Evolutionary conservation across 2,113 vertebrate genomes (phyloP).

Genomic region (Morphnarchus princeps): DNA sequence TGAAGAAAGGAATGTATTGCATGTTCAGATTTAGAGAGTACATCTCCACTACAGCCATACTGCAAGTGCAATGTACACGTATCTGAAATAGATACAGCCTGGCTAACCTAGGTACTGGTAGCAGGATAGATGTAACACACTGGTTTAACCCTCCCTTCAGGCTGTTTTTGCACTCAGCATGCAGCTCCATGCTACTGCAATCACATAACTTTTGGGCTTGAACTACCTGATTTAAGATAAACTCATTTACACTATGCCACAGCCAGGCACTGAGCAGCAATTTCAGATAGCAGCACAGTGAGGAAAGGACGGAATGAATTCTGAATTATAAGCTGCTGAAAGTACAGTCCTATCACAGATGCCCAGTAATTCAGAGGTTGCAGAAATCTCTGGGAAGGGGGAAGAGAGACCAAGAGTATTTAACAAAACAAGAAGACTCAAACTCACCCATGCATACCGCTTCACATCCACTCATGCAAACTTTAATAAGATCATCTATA

Average conservation of each 20-base stretch:
- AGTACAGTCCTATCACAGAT: neutral
- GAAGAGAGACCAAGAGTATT: neutral
- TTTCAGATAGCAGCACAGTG: neutral
- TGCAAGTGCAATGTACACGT: neutral
- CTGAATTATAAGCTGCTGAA: neutral
- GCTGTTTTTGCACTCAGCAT: neutral
- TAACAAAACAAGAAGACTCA: neutral
- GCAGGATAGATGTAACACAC: neutral
- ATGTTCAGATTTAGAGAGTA: neutral
- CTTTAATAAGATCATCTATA: conserved; percentile 8
- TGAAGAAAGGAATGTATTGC: neutral
- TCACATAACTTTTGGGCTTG: neutral
- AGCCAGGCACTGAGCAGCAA: neutral
- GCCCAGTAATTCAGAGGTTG: neutral
- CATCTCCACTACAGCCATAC: neutral
- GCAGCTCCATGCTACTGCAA: neutral
- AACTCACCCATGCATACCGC: neutral
- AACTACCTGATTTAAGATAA: neutral
- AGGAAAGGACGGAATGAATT: neutral
- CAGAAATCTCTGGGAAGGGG: neutral
- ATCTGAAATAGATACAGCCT: neutral
- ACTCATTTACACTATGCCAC: neutral
- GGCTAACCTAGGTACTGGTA: neutral
- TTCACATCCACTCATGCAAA: neutral
- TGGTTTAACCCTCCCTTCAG: neutral